These are phyloP conservation scores for Hypotaenidia philippensis DNA, from an alignment of 2,797 vertebrate species.

Conservation along the genomic window DNA sequence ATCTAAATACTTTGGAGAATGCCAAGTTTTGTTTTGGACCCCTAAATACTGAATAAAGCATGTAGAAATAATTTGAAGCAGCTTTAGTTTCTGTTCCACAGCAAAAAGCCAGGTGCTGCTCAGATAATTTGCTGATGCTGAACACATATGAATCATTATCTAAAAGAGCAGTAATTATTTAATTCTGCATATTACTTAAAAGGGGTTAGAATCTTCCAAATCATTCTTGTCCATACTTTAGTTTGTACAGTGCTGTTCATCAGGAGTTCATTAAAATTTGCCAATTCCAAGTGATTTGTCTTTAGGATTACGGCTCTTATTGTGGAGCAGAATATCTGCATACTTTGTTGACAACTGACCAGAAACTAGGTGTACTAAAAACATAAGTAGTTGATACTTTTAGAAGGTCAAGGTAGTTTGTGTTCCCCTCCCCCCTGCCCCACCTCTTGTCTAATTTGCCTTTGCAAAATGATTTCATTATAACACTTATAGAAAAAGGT, in stretches of 20 bases:
- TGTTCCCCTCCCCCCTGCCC: fast-evolving
- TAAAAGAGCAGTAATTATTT: not conserved
- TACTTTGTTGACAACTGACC: not conserved
- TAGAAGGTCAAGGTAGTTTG: not conserved
- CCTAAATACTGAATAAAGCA: not conserved
- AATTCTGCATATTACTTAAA: not conserved
- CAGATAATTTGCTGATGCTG: not conserved
- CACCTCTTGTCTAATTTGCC: not conserved
- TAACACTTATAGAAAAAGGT: not conserved
- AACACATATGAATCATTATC: not conserved
- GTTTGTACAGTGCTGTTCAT: no score
- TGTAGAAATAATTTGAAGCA: not conserved
- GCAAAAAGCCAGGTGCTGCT: not conserved
- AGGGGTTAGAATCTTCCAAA: not conserved
- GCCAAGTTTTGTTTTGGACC: fast-evolving
- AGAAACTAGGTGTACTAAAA: not conserved
- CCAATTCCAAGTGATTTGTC: not conserved
- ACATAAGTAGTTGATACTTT: not conserved
- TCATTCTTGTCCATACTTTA: not conserved
- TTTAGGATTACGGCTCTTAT: not conserved
- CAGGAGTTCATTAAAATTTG: not conserved
- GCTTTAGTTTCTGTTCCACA: not conserved
- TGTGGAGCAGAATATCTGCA: not conserved
- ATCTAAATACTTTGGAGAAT: not conserved
- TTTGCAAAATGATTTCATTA: not conserved